Evolutionary conservation across 2,888 invertebrate species (phyloP).

Genomic region (Pycnomerus fuliginosus): DNA sequence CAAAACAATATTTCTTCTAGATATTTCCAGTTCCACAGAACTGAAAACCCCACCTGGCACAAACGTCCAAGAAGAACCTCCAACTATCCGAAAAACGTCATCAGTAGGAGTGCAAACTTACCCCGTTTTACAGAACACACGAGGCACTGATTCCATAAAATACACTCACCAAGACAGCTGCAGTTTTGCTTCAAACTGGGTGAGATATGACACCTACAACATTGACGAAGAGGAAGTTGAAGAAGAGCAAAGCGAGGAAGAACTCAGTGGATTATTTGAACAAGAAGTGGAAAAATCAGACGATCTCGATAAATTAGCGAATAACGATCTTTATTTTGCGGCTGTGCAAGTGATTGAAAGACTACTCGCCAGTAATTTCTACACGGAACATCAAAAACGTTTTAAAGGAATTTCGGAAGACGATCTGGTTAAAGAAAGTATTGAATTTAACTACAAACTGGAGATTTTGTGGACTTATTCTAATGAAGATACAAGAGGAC

Average conservation of each 20-base stretch:
- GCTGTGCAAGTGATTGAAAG: slow-evolving; percentile 68
- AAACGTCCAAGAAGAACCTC: slow-evolving; percentile 62
- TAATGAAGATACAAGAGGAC: slow-evolving; percentile 54
- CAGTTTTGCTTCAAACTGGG: slow-evolving; percentile 73
- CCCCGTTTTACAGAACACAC: slow-evolving; percentile 61
- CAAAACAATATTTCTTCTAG: slow-evolving; percentile 63
- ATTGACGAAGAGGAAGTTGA: slow-evolving; percentile 35
- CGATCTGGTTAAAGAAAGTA: slow-evolving; percentile 63
- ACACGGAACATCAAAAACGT: slow-evolving; percentile 65
- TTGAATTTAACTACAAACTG: slow-evolving; percentile 67
- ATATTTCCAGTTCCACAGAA: slow-evolving; percentile 64
- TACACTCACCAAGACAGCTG: slow-evolving; percentile 54
- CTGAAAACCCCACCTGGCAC: slow-evolving; percentile 58
- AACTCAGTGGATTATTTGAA: slow-evolving; percentile 39
- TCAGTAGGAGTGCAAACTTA: slow-evolving; percentile 72
- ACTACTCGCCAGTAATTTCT: slow-evolving; percentile 70
- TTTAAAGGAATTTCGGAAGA: slow-evolving; percentile 66
- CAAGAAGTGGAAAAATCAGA: slow-evolving; percentile 43
- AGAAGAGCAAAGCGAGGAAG: slow-evolving; percentile 4
- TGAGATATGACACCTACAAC: slow-evolving; percentile 72
- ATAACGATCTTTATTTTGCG: too few species aligned
- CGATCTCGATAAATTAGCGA: too few species aligned
- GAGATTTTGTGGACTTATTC: slow-evolving; percentile 68
- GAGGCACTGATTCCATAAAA: slow-evolving; percentile 62
- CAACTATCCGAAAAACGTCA: slow-evolving; percentile 63